These are phyloP conservation scores for Coecobrya sp. DNA, from an alignment of 2,888 invertebrate species.

Conservation along the genomic window DNA sequence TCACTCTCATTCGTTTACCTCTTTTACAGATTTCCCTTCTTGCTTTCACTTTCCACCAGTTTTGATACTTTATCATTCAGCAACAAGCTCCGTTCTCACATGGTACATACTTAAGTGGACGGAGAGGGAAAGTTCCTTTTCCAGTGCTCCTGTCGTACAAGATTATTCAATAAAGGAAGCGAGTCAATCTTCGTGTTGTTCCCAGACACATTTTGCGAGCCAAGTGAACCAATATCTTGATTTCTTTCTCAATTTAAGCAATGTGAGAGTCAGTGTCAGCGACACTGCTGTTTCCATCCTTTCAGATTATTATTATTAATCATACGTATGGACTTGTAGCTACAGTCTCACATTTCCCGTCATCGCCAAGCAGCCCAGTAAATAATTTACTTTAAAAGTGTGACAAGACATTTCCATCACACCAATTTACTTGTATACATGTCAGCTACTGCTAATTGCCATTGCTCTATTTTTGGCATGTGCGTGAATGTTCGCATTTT, in stretches of 20 bases:
- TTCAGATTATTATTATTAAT: slow-evolving; percentile 7
- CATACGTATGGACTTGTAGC: not conserved
- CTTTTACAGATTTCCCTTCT: not conserved
- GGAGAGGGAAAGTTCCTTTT: not conserved
- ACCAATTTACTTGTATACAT: slow-evolving; percentile 20
- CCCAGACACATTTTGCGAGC: not conserved
- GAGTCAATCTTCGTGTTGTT: not conserved
- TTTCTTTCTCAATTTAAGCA: not conserved
- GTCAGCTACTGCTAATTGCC: not conserved
- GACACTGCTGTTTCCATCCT: slow-evolving; percentile 4
- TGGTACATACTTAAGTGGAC: not conserved
- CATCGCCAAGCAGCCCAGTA: not conserved
- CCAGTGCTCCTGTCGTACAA: not conserved
- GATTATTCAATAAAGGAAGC: slow-evolving; percentile 12
- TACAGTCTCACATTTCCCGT: slow-evolving; percentile 31
- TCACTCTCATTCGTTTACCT: not conserved
- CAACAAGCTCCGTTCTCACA: not conserved
- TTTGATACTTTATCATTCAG: slow-evolving; percentile 29
- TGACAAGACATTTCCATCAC: slow-evolving; percentile 14
- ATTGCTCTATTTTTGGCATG: not conserved
- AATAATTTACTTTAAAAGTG: not conserved
- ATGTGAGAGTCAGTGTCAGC: not conserved
- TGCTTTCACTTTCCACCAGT: slow-evolving; percentile 3
- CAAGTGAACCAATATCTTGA: not conserved
- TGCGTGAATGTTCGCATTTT: not conserved